phyloP scores from a whole-genome alignment of 2,888 invertebrate species.

The Tetanocera ferruginea region DNA sequence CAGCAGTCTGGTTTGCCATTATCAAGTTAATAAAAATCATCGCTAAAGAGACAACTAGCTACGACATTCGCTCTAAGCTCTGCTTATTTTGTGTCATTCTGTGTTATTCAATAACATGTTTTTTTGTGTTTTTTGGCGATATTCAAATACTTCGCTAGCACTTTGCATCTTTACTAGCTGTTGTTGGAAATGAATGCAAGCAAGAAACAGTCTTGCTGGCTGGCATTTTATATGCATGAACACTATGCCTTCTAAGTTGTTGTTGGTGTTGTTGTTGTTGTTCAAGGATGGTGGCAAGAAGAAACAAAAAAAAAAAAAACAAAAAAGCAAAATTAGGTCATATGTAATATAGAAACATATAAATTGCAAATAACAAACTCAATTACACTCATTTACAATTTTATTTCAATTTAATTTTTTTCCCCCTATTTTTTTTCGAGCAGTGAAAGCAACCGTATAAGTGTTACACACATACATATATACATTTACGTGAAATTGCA shows the following conservation, averaged over 20 bases:
- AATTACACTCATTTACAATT: constrained; percentile 18
- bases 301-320: not conserved
- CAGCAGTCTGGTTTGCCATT: too few species aligned
- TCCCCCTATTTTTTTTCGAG: not conserved
- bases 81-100: too few species aligned
- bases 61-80: too few species aligned
- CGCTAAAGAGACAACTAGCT: too few species aligned
- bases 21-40: too few species aligned
- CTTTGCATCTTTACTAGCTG: not conserved
- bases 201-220: not conserved
- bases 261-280: not conserved
- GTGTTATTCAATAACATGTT: too few species aligned
- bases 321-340: not conserved
- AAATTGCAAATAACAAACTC: constrained; percentile 17
- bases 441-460: not conserved
- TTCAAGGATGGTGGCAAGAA: not conserved
- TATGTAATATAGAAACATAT: constrained; percentile 5
- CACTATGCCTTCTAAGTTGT: not conserved
- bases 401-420: not conserved
- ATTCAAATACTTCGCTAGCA: too few species aligned
- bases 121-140: too few species aligned
- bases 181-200: not conserved
- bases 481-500: not conserved
- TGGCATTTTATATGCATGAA: not conserved
- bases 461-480: not conserved